Percentiles rank a stretch among this genome's conserved stretches.
phyloP scores from a whole-genome alignment of 2,113 vertebrate species.

The Myotis lucifugus region DNA sequence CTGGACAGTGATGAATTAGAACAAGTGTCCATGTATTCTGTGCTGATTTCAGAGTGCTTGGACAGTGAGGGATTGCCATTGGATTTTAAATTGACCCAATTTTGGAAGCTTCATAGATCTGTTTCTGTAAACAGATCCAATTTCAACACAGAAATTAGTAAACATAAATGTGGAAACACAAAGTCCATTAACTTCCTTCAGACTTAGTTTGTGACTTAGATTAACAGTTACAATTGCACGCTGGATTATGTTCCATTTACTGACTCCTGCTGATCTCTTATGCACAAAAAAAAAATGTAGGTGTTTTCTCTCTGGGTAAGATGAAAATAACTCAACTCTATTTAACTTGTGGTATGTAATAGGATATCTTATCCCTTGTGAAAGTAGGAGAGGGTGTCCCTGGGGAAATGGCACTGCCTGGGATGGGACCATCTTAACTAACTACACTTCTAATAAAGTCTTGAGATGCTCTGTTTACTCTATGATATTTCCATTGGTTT shows the following conservation, averaged over 20 bases:
- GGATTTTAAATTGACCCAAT: conserved; percentile 78
- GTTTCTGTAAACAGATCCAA: conserved; percentile 77
- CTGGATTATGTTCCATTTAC: conserved; percentile 68
- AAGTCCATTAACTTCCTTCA: conserved; percentile 70
- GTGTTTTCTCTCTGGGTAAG: conserved; percentile 58
- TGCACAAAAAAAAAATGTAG: conserved; percentile 53
- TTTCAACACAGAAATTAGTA: conserved; percentile 72
- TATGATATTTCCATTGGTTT: background rate
- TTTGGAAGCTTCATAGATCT: conserved; percentile 76
- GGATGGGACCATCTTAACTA: conserved; percentile 32
- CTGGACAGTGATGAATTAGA: conserved; percentile 68
- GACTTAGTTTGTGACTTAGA: conserved; percentile 69
- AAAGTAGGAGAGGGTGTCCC: conserved; percentile 58
- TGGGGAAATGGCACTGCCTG: conserved; percentile 42
- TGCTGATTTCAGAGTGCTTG: conserved; percentile 69
- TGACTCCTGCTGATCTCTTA: conserved; percentile 55
- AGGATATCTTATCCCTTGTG: conserved; percentile 62
- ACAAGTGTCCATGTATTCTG: conserved; percentile 65
- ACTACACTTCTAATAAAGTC: conserved; percentile 13
- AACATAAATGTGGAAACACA: conserved; percentile 69
- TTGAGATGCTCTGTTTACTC: conserved; percentile 38
- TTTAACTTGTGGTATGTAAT: conserved; percentile 68
- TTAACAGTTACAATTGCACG: conserved; percentile 63
- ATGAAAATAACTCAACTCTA: conserved; percentile 69
- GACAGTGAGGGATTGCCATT: conserved; percentile 61